These are phyloP conservation scores for Tenebrio molitor DNA, from an alignment of 1,140 invertebrate genomes.

Conservation along the genomic window DNA sequence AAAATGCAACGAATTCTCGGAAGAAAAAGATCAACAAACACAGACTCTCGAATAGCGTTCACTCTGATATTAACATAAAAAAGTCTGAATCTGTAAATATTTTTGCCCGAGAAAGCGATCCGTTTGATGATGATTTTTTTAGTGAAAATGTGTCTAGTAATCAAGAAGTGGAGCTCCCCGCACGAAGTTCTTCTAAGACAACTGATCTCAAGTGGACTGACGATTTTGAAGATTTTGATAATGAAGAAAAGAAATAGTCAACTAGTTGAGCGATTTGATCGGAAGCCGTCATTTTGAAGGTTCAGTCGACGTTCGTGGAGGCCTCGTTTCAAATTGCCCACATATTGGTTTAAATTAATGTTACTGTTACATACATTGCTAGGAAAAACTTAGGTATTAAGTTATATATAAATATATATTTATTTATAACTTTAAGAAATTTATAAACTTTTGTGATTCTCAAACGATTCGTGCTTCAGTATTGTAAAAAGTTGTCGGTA, in stretches of 20 bases:
- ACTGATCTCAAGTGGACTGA: constrained; percentile 62
- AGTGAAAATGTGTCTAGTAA: constrained; percentile 54
- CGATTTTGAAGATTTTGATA: constrained; percentile 54
- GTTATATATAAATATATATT: not conserved
- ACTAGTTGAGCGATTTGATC: constrained; percentile 12
- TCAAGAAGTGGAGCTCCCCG: not conserved
- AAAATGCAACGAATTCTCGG: constrained; percentile 47
- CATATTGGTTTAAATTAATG: constrained; percentile 24
- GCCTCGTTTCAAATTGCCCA: constrained; percentile 30
- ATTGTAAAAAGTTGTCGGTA: not conserved
- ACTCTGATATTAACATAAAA: constrained; percentile 66
- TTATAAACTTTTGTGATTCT: not conserved
- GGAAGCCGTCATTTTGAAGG: not conserved
- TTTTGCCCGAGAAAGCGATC: constrained; percentile 84
- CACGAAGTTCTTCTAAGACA: constrained; percentile 46
- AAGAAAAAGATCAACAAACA: constrained; percentile 49
- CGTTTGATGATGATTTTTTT: constrained; percentile 91
- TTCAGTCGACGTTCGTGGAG: not conserved
- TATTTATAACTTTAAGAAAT: too few species aligned
- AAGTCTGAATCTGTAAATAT: constrained; percentile 92
- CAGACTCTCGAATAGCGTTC: constrained; percentile 53
- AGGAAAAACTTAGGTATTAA: constrained; percentile 1
- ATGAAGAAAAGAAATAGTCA: constrained; percentile 21
- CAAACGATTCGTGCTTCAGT: not conserved
- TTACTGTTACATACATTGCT: constrained; percentile 33